A percentile compares a stretch with the other conserved stretches of the same genome.
Conservation (phyloP, 1,140 invertebrate species). For the Diploscapter pachys region DNA sequence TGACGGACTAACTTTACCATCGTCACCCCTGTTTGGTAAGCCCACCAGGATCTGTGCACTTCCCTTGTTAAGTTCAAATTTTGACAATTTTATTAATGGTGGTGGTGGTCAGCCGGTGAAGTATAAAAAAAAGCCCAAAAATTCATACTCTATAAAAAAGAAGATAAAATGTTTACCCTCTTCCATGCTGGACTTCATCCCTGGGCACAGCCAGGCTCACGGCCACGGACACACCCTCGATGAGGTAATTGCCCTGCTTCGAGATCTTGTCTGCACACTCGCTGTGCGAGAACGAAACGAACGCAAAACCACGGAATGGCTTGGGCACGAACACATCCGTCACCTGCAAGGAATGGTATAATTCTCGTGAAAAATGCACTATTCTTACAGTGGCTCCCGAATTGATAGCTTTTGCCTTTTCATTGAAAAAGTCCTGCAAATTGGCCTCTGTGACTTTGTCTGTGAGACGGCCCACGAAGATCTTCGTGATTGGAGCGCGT, state of each 20-base stretch:
- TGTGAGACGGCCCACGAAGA: constrained; percentile 30
- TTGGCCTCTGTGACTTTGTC: constrained; percentile 25
- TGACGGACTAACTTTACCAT: too few species aligned
- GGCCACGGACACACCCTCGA: constrained; percentile 3
- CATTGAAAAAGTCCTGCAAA: constrained; percentile 26
- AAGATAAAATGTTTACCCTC: too few species aligned
- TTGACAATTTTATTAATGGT: not conserved
- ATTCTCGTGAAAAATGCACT: not conserved
- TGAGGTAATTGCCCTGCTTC: not conserved
- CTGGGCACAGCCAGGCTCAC: constrained; percentile 10
- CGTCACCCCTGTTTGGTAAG: not conserved
- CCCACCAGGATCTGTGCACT: not conserved
- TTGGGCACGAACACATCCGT: constrained; percentile 30
- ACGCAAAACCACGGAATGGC: constrained; percentile 33
- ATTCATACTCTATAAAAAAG: too few species aligned
- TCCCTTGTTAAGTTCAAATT: not conserved
- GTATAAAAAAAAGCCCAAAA: too few species aligned
- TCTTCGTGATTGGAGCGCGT: constrained; percentile 15
- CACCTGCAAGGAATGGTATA: constrained; percentile 11
- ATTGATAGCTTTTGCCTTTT: constrained; percentile 20
- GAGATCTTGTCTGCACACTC: constrained; percentile 28
- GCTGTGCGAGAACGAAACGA: constrained; percentile 26
- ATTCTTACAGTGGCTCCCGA: not conserved
- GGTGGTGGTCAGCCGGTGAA: not conserved
- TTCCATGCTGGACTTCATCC: not conserved